Evolutionary conservation across 2,888 invertebrate species (phyloP).

Genomic region (Diaphora mendica): DNA sequence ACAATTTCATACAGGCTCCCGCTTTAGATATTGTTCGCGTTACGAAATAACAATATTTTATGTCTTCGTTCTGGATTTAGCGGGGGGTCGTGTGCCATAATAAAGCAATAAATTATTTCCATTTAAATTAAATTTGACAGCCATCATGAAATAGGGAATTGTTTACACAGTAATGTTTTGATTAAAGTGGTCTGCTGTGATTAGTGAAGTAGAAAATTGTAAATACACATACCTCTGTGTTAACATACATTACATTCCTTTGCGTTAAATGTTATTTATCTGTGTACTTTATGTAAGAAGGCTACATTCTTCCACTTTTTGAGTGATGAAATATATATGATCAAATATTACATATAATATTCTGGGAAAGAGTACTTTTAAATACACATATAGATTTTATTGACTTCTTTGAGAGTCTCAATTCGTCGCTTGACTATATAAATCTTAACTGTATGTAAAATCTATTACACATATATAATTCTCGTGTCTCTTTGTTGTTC

Average conservation of each 20-base stretch:
- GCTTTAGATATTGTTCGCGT: slow-evolving; percentile 69
- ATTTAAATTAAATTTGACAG: slow-evolving; percentile 86
- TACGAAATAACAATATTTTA: slow-evolving; percentile 80
- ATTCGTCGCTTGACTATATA: too few species aligned
- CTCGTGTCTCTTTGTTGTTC: too few species aligned
- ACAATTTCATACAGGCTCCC: slow-evolving; percentile 80
- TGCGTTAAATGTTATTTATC: neutral
- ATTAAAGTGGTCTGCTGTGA: slow-evolving; percentile 71
- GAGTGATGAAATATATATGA: neutral
- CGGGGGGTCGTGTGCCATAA: slow-evolving; percentile 79
- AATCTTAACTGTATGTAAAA: too few species aligned
- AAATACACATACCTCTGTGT: slow-evolving; percentile 11
- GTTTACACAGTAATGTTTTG: slow-evolving; percentile 70
- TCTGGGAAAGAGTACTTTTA: neutral
- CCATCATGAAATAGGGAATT: slow-evolving; percentile 75
- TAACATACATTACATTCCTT: neutral
- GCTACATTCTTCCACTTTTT: neutral
- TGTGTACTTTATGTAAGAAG: neutral
- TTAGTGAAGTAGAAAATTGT: slow-evolving; percentile 58
- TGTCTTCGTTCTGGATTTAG: slow-evolving; percentile 78
- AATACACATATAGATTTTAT: neutral
- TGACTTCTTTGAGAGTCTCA: neutral
- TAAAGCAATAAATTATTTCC: slow-evolving; percentile 84
- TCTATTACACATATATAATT: too few species aligned
- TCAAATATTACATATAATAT: neutral